Evolutionary conservation across 2,113 vertebrate species (phyloP), one percentile per base, ranked within the genome.

Genomic region (Petrocephalus microphthalmus): DNA sequence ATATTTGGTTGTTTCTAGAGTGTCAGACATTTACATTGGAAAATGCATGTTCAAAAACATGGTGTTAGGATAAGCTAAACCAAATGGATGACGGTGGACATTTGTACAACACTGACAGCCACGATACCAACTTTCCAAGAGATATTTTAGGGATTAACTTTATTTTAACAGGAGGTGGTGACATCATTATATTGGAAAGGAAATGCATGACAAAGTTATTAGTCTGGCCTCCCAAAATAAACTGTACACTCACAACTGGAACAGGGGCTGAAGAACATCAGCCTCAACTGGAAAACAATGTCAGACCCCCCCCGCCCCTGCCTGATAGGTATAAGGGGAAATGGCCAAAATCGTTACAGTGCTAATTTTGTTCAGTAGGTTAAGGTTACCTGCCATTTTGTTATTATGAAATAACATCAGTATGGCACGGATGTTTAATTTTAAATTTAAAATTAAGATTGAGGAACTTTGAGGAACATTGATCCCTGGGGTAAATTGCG

Each of bases 111-210:
- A n/a, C 37, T 83, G 45, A 47, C 15, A 47, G 13, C 81, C 22
- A 3, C n/a, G 42, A 83, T 83, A 19, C 81, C 49, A 45, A n/a
- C 45, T 83, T 49, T 83, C 81, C 81, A 4, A 4, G 37, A 45
- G 81, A 49, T 22, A 83, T 83, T n/a, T 83, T 83, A 45, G 22
- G 45, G 81, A 83, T 83, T 83, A 83, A 83, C 81, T 49, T n/a
- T 22, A 47, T 47, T 83, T 47, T 45, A 33, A 54, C 25, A 53
- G 4, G n/a, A n/a, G 81, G 47, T 51, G 47, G 10, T 54, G 49
- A 53, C 51, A 85, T 85, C 10, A 53, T 85, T 53, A 15, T 33
- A 54, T 19, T 85, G 51, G 84, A 53, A 54, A 33, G 84, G 29
- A 52, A 84, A 84, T 84, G 11, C n/a, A 53, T 84, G 49, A 8